These are phyloP conservation scores for Channa argus DNA, from an alignment of 2,113 vertebrate genomes.

Conservation along the genomic window DNA sequence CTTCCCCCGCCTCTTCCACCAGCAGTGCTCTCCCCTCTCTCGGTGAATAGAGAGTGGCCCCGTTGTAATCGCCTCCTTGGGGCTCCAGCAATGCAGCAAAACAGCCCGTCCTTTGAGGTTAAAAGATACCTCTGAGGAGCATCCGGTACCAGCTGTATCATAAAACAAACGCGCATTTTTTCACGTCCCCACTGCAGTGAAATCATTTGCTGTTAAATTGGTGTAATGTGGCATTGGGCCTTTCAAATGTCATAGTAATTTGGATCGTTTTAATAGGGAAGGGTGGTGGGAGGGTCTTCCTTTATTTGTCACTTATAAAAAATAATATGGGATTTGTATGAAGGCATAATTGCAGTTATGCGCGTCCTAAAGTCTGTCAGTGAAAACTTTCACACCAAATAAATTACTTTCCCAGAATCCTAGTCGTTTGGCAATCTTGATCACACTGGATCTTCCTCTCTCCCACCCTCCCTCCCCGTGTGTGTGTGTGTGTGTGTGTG, in stretches of 20 bases:
- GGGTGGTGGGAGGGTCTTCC: background rate
- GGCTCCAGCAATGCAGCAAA: constrained; percentile 52
- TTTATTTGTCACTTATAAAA: background rate
- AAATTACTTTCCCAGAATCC: constrained; percentile 35
- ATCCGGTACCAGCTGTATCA: constrained; percentile 38
- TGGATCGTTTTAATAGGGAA: background rate
- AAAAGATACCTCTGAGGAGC: constrained; percentile 37
- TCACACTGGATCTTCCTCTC: constrained; percentile 26
- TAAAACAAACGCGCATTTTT: constrained; percentile 17
- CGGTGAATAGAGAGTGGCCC: constrained; percentile 58
- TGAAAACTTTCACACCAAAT: constrained; percentile 20
- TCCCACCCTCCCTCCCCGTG: background rate
- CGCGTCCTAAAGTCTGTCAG: too few relatives aligned
- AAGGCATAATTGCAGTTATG: background rate
- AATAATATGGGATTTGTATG: background rate
- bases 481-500: constrained; percentile 23
- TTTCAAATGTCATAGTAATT: background rate
- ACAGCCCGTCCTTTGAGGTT: constrained; percentile 22
- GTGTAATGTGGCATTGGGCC: background rate
- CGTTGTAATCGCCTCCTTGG: constrained; percentile 40
- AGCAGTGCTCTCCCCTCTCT: constrained; percentile 49
- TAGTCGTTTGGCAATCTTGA: constrained; percentile 20
- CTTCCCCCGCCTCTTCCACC: constrained; percentile 8
- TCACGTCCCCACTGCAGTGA: background rate
- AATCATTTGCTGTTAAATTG: constrained; percentile 14